Conservation (phyloP, 1,140 invertebrate genomes). For the Ganaspis sp. region DNA sequence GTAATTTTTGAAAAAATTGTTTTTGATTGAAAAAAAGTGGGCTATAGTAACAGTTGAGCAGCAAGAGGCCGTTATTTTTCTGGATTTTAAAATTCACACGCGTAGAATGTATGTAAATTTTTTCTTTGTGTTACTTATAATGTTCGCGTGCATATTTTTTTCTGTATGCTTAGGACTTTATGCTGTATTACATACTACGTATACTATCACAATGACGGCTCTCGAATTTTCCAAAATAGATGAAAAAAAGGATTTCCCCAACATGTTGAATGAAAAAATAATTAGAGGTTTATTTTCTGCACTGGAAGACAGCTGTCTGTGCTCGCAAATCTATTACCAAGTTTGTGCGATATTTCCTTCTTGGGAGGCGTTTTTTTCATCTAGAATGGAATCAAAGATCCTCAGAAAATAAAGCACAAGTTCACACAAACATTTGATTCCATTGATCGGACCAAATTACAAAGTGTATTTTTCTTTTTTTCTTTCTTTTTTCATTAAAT, state of each 20-base stretch:
- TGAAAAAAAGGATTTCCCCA: conserved; percentile 61
- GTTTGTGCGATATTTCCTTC: conserved; percentile 2
- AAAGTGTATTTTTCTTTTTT: background rate
- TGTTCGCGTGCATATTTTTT: conserved; percentile 48
- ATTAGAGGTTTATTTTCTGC: conserved; percentile 27
- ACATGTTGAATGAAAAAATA: conserved; percentile 28
- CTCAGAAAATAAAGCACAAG: conserved; percentile 5
- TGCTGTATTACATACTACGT: conserved; percentile 64
- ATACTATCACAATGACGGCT: conserved; percentile 73
- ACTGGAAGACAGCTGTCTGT: conserved; percentile 5
- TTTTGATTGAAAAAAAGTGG: background rate
- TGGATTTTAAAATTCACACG: background rate
- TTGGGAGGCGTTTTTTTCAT: background rate
- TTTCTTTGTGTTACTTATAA: conserved; percentile 30
- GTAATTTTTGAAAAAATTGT: too few relatives aligned
- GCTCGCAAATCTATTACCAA: conserved; percentile 19
- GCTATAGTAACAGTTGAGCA: background rate
- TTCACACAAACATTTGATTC: background rate
- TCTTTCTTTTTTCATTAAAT: too few relatives aligned
- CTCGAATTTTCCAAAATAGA: conserved; percentile 58
- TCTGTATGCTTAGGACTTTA: conserved; percentile 64
- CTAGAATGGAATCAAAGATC: background rate
- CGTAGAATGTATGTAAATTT: background rate
- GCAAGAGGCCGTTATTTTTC: conserved; percentile 3
- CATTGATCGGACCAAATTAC: background rate